Evolutionary conservation across 2,797 vertebrate genomes (phyloP).

Genomic region (Graptemys geographica): DNA sequence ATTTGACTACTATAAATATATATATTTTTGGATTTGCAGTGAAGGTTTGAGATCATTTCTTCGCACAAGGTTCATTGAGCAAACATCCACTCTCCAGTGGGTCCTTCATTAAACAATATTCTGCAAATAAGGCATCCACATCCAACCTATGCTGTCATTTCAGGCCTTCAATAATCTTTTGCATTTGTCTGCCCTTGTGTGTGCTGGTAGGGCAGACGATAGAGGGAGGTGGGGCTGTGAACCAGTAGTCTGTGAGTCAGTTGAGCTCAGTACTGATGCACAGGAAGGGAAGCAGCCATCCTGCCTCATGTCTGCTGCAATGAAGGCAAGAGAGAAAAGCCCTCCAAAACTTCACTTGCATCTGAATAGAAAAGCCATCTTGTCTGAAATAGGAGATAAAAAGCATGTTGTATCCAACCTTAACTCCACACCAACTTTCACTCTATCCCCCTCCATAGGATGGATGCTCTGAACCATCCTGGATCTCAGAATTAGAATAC

Average conservation of each 20-base stretch:
- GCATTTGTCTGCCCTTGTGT: background rate
- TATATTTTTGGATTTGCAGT: background rate
- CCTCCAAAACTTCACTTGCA: background rate
- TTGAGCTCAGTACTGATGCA: background rate
- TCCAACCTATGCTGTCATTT: background rate
- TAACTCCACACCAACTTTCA: background rate
- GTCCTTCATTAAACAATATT: constrained; percentile 24
- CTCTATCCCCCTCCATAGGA: background rate
- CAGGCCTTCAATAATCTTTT: constrained; percentile 16
- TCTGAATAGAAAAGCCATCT: background rate
- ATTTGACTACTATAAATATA: background rate
- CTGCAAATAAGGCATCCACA: background rate
- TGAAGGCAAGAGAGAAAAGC: background rate
- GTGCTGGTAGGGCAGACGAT: background rate
- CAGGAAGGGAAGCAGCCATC: constrained; percentile 2
- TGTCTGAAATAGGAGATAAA: background rate
- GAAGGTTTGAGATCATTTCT: background rate
- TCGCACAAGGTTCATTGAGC: background rate
- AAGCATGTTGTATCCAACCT: background rate
- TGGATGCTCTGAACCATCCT: background rate
- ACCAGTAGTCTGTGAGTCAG: background rate
- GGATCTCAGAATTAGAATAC: background rate
- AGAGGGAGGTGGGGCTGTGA: constrained; percentile 26
- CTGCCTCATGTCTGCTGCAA: constrained; percentile 34
- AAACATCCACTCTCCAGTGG: background rate